Percentiles rank a stretch among this genome's conserved stretches.
Conservation (phyloP, 2,888 invertebrate species). For the Heliconius cydno region DNA sequence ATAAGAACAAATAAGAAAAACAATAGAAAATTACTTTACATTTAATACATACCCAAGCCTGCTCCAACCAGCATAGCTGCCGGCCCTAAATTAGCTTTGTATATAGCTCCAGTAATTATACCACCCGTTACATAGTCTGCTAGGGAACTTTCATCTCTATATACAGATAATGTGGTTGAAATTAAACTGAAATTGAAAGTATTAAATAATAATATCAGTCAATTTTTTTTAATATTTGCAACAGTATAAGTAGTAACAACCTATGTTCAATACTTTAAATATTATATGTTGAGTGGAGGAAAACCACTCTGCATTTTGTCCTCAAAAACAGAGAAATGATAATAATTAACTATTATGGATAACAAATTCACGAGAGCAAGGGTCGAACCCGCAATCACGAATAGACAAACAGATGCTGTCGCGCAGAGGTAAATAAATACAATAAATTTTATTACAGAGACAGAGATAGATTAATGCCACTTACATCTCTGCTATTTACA, state of each 20-base stretch:
- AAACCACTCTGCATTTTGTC: too few relatives aligned
- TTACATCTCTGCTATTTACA: too few relatives aligned
- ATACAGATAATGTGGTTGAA: conserved; percentile 85
- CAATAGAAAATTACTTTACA: not conserved
- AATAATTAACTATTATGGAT: too few relatives aligned
- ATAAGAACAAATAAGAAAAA: not conserved
- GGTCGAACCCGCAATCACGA: too few relatives aligned
- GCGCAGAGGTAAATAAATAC: too few relatives aligned
- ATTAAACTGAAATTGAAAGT: conserved; percentile 80
- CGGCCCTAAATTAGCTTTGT: conserved; percentile 87
- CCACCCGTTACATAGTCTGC: conserved; percentile 87
- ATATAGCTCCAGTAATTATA: conserved; percentile 85
- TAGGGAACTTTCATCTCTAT: conserved; percentile 86
- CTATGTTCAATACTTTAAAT: not conserved
- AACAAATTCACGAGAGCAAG: too few relatives aligned
- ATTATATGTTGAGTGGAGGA: not conserved
- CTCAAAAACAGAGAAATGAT: too few relatives aligned
- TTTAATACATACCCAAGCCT: conserved; percentile 79
- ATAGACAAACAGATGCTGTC: too few relatives aligned
- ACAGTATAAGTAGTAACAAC: too few relatives aligned
- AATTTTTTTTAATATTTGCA: too few relatives aligned
- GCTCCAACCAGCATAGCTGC: conserved; percentile 87
- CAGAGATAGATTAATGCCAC: too few relatives aligned
- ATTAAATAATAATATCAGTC: not conserved
- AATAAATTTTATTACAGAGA: too few relatives aligned